Percentiles rank a stretch among this genome's conserved stretches.
phyloP scores from a whole-genome alignment of 2,797 vertebrate species.

The Macropus fuliginosus region DNA sequence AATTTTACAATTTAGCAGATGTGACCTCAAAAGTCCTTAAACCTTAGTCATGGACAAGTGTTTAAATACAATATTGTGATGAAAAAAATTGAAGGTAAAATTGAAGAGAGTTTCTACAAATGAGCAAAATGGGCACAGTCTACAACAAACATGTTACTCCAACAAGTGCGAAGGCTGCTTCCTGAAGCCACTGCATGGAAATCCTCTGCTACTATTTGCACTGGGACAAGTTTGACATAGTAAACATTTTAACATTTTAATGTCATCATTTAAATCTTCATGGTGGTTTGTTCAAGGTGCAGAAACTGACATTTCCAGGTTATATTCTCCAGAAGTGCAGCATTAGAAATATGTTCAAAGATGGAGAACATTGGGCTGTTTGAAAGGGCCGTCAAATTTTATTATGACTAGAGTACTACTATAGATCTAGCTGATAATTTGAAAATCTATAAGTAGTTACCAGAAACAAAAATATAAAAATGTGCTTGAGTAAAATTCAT shows the following conservation, averaged over 20 bases:
- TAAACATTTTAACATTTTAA: constrained; percentile 4
- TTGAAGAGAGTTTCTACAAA: background rate
- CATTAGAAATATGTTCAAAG: constrained; percentile 6
- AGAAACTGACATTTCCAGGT: constrained; percentile 30
- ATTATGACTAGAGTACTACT: background rate
- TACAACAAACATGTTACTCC: constrained; percentile 23
- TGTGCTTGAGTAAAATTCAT: background rate
- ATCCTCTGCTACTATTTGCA: constrained; percentile 12
- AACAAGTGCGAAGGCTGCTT: constrained; percentile 19
- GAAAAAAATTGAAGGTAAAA: background rate
- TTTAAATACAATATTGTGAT: constrained; percentile 8
- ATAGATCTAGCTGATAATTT: background rate
- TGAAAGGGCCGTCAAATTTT: background rate
- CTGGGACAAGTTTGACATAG: background rate
- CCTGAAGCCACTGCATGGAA: constrained; percentile 20
- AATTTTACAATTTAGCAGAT: constrained; percentile 10
- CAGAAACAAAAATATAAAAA: background rate
- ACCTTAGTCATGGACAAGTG: background rate
- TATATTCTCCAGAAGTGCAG: background rate
- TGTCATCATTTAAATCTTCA: constrained; percentile 27
- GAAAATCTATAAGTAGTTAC: background rate
- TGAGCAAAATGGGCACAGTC: constrained; percentile 16
- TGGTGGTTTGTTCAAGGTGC: constrained; percentile 37
- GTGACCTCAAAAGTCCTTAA: background rate
- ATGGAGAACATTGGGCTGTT: background rate